A percentile compares a stretch with the other conserved stretches of the same genome.
phyloP scores from a whole-genome alignment of 2,113 vertebrate genomes.

The Bos indicus region DNA sequence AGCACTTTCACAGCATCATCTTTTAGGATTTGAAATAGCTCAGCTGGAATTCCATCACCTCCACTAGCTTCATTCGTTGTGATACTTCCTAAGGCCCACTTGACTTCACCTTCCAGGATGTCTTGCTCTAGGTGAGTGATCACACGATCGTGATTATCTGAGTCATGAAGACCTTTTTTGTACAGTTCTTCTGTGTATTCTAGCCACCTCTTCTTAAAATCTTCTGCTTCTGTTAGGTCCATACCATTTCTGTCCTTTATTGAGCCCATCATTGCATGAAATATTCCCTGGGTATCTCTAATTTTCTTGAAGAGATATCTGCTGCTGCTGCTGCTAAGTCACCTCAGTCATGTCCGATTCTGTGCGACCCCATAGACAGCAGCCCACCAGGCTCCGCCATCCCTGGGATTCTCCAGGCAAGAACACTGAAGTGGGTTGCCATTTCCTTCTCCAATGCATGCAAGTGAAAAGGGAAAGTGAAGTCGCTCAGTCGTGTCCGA shows the following conservation, averaged over 20 bases:
- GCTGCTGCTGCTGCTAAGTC: too few relatives aligned
- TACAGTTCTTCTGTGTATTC: background rate
- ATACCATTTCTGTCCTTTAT: background rate
- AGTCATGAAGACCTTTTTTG: rapidly evolving
- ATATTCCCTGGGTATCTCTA: background rate
- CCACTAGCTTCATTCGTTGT: background rate
- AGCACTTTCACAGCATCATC: background rate
- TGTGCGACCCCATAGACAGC: too few relatives aligned
- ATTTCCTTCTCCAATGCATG: too few relatives aligned
- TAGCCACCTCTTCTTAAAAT: background rate
- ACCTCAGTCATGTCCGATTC: too few relatives aligned
- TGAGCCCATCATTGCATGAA: background rate
- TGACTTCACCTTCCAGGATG: background rate
- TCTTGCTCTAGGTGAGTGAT: background rate
- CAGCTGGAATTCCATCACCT: background rate
- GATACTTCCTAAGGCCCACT: background rate
- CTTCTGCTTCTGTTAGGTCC: background rate
- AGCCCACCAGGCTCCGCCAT: too few relatives aligned
- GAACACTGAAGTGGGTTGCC: too few relatives aligned
- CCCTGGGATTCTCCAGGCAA: too few relatives aligned
- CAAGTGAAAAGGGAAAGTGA: too few relatives aligned
- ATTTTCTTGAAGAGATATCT: background rate
- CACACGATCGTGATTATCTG: background rate
- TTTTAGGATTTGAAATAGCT: background rate
- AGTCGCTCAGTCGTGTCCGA: too few relatives aligned